These are phyloP conservation scores for Dorcus parallelipipedus DNA, from an alignment of 2,888 invertebrate species.

Conservation along the genomic window DNA sequence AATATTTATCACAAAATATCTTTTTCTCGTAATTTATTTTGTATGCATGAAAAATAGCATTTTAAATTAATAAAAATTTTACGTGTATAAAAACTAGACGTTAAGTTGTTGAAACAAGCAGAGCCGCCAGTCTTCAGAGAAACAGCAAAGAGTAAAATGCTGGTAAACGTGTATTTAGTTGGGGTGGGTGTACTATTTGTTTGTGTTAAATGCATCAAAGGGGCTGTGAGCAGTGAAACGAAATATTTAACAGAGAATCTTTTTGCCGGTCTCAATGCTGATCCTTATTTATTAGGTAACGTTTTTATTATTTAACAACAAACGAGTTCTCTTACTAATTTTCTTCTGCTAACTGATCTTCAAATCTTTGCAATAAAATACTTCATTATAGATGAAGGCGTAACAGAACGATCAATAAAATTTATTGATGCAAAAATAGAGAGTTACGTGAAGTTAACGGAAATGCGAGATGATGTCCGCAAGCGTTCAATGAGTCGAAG, in stretches of 20 bases:
- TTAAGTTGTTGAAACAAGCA: no score
- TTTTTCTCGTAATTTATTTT: no score
- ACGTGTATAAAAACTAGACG: no score
- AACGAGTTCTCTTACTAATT: no score
- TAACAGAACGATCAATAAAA: conserved; percentile 30
- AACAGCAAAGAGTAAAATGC: no score
- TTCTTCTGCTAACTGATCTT: no score
- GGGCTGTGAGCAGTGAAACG: conserved; percentile 3
- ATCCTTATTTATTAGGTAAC: conserved; percentile 25
- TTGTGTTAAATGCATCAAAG: background rate
- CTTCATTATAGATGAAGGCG: conserved; percentile 24
- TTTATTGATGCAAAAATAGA: conserved; percentile 40
- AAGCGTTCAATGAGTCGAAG: conserved; percentile 32
- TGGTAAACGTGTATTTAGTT: no score
- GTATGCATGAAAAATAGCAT: no score
- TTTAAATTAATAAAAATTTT: no score
- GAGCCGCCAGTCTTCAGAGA: no score
- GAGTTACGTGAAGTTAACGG: conserved; percentile 34
- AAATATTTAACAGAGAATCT: conserved; percentile 25
- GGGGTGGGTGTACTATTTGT: background rate
- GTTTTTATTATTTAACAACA: background rate
- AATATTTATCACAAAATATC: no score
- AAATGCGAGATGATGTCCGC: conserved; percentile 24
- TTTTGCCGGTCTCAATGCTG: conserved; percentile 27
- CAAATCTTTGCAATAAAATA: background rate